Percentiles rank a stretch among this genome's conserved stretches.
Conservation (phyloP, 2,797 vertebrate genomes). For the Hephaestus fuliginosus region DNA sequence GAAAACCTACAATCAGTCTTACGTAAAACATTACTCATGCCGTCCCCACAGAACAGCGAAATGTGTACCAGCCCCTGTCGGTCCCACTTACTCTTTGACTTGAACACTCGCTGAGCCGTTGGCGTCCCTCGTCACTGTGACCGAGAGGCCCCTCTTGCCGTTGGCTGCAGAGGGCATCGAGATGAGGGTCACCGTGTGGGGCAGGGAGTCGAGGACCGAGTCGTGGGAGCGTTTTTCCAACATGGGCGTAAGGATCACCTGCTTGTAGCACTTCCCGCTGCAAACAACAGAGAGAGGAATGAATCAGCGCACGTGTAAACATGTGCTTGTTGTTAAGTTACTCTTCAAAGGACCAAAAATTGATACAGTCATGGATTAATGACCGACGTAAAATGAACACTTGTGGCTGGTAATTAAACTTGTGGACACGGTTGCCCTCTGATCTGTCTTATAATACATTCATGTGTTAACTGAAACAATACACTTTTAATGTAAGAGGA, state of each 20-base stretch:
- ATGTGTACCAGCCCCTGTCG: not conserved
- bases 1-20: slow-evolving; percentile 56
- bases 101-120: slow-evolving; percentile 90
- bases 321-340: slow-evolving; percentile 5
- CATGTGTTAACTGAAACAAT: not conserved
- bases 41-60: not conserved
- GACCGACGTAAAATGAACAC: not conserved
- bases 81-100: slow-evolving; percentile 94
- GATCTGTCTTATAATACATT: not conserved
- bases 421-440: not conserved
- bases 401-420: not conserved
- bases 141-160: slow-evolving; percentile 93
- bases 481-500: not conserved
- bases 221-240: slow-evolving; percentile 93
- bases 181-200: slow-evolving; percentile 94
- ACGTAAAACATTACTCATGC: slow-evolving; percentile 58
- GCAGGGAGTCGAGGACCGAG: slow-evolving; percentile 90
- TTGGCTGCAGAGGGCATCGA: slow-evolving; percentile 95
- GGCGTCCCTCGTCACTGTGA: slow-evolving; percentile 88
- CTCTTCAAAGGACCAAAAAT: not conserved
- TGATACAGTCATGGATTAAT: not conserved
- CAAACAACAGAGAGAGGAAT: slow-evolving; percentile 40
- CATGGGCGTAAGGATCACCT: slow-evolving; percentile 94
- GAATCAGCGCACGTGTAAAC: not conserved
- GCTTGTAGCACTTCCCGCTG: slow-evolving; percentile 97